phyloP scores from a whole-genome alignment of 2,888 invertebrate species.

The Aquatica leii region DNA sequence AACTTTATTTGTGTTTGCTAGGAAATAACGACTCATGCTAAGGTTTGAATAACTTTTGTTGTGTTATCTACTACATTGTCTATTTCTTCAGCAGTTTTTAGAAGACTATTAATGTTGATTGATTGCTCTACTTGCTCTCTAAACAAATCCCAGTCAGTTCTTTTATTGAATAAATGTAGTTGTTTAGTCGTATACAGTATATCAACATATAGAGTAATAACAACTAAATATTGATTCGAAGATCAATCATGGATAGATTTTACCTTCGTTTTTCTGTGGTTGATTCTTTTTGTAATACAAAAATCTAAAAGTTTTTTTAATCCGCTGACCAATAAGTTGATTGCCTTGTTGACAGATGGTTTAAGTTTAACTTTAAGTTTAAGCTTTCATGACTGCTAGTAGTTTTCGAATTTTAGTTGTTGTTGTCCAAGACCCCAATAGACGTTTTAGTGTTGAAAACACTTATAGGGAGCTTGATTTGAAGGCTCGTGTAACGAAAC shows the following conservation, averaged over 20 bases:
- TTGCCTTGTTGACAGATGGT: conserved; percentile 6
- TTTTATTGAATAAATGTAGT: conserved; percentile 7
- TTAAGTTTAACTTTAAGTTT: conserved; percentile 6
- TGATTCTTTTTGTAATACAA: conserved; percentile 9
- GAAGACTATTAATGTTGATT: no score
- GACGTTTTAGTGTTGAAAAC: no score
- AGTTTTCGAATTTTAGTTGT: conserved; percentile 1
- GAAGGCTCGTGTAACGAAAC: no score
- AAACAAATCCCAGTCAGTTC: no score
- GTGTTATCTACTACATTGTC: no score
- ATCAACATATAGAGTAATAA: background rate
- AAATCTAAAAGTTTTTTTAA: background rate
- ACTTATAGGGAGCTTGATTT: no score
- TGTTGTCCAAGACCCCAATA: background rate
- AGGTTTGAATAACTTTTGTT: no score
- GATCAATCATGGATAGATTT: conserved; percentile 2
- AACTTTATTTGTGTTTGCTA: no score
- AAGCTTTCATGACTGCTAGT: conserved; percentile 6
- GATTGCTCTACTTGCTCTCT: no score
- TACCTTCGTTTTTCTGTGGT: background rate
- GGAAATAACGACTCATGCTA: no score
- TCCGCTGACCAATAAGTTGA: conserved; percentile 1
- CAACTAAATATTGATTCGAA: conserved; percentile 14
- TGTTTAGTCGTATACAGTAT: conserved; percentile 16
- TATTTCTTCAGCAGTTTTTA: no score